These are phyloP conservation scores for Agonopterix arenella DNA, from an alignment of 2,888 invertebrate genomes.

Conservation along the genomic window DNA sequence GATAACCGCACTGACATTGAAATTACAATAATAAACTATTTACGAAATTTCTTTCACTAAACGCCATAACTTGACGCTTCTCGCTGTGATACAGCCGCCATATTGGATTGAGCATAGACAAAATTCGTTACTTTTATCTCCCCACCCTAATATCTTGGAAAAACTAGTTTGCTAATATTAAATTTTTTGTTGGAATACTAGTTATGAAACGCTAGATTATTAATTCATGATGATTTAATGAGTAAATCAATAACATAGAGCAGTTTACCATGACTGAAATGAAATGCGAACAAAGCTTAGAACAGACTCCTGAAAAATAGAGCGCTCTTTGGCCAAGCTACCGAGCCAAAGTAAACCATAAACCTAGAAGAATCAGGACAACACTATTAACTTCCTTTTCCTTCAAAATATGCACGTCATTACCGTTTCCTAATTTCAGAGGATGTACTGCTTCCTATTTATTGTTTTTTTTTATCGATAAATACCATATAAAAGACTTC, in stretches of 20 bases:
- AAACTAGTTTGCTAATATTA: too few relatives aligned
- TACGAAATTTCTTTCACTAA: slow-evolving; percentile 47
- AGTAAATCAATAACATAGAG: not conserved
- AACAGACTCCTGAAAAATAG: too few relatives aligned
- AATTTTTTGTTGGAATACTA: too few relatives aligned
- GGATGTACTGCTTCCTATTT: slow-evolving; percentile 26
- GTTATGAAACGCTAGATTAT: too few relatives aligned
- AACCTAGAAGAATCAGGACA: slow-evolving; percentile 11
- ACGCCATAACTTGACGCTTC: slow-evolving; percentile 68
- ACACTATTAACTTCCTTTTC: not conserved
- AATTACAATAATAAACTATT: slow-evolving; percentile 40
- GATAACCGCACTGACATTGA: slow-evolving; percentile 49
- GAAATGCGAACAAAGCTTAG: not conserved
- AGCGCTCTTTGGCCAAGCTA: too few relatives aligned
- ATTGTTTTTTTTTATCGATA: too few relatives aligned
- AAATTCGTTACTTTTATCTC: slow-evolving; percentile 12
- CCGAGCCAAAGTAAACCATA: slow-evolving; percentile 1
- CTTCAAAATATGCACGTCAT: slow-evolving; percentile 13
- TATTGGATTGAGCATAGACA: slow-evolving; percentile 58
- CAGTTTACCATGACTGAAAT: not conserved
- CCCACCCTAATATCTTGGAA: too few relatives aligned
- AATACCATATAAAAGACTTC: too few relatives aligned
- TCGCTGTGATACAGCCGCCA: slow-evolving; percentile 52
- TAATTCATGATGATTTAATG: not conserved
- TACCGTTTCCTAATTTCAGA: slow-evolving; percentile 45